Percentiles rank a stretch among this genome's conserved stretches.
phyloP scores from a whole-genome alignment of 2,888 invertebrate species.

The Geophilus truncorum region DNA sequence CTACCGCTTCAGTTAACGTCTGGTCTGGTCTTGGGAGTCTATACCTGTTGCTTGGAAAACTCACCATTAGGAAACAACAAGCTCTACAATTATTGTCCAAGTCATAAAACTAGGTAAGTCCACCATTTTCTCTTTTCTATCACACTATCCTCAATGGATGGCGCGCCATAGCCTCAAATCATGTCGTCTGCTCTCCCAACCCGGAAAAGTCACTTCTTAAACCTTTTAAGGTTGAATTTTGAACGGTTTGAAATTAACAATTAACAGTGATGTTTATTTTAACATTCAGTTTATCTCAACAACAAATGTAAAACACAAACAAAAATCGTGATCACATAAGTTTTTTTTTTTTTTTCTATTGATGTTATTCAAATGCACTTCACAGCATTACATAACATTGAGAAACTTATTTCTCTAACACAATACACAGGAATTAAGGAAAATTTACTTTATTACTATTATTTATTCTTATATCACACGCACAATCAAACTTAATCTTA shows the following conservation, averaged over 20 bases:
- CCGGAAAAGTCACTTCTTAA: neutral
- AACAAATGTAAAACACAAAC: too few relatives aligned
- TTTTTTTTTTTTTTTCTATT: too few relatives aligned
- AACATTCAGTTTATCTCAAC: too few relatives aligned
- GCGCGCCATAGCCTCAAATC: neutral
- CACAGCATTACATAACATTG: too few relatives aligned
- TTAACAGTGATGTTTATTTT: too few relatives aligned
- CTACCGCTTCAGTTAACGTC: slow-evolving; percentile 25
- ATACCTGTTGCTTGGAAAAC: neutral
- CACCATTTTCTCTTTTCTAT: neutral
- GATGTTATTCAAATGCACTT: too few relatives aligned
- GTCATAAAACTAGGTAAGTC: neutral
- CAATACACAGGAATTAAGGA: neutral
- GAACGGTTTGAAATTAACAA: too few relatives aligned
- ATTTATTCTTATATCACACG: too few relatives aligned
- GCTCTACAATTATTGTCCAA: neutral
- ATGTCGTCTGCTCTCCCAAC: neutral
- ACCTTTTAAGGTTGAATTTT: too few relatives aligned
- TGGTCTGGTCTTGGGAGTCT: neutral
- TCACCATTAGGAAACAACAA: neutral
- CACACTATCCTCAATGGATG: neutral
- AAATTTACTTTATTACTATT: too few relatives aligned
- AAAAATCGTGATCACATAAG: too few relatives aligned
- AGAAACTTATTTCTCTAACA: neutral
- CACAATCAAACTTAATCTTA: too few relatives aligned